Percentiles rank a stretch among this genome's conserved stretches.
phyloP scores from a whole-genome alignment of 2,797 vertebrate genomes.

The Sitta carolinensis region DNA sequence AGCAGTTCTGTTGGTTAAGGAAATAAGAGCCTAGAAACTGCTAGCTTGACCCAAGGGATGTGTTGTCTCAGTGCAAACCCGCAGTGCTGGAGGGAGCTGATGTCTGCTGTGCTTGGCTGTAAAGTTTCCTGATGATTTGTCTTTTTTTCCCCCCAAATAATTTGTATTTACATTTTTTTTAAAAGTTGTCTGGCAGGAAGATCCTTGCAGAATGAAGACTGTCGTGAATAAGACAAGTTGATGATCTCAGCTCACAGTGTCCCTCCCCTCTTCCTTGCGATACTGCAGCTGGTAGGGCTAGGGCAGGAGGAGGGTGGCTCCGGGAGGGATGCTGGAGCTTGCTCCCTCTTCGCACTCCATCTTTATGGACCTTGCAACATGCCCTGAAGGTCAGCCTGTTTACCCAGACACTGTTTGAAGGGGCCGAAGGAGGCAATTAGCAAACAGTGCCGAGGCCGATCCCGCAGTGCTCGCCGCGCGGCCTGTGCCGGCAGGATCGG shows the following conservation, averaged over 20 bases:
- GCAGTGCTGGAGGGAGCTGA: rapidly evolving
- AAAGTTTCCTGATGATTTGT: slow-evolving; percentile 21
- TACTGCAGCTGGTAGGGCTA: not conserved
- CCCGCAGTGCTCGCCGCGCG: not conserved
- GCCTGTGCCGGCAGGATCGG: not conserved
- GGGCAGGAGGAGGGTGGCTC: not conserved
- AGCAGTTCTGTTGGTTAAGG: not conserved
- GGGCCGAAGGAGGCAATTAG: not conserved
- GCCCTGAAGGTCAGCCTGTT: slow-evolving; percentile 57
- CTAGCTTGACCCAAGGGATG: not conserved
- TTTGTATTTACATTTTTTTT: not conserved
- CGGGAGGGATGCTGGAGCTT: not conserved
- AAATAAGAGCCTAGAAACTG: not conserved
- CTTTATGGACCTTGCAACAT: slow-evolving; percentile 49
- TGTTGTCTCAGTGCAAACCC: not conserved
- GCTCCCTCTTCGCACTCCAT: not conserved
- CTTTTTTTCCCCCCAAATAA: rapidly evolving
- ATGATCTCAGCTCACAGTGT: not conserved
- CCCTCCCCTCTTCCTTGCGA: not conserved
- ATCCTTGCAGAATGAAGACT: not conserved
- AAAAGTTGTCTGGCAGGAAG: not conserved
- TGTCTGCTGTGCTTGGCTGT: not conserved
- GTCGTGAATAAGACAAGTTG: slow-evolving; percentile 1
- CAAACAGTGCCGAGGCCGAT: not conserved
- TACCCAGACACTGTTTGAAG: slow-evolving; percentile 44